Percentiles rank a stretch among this genome's conserved stretches.
These are phyloP conservation scores for Hyposoter didymator DNA, from an alignment of 2,888 invertebrate genomes.

Conservation along the genomic window DNA sequence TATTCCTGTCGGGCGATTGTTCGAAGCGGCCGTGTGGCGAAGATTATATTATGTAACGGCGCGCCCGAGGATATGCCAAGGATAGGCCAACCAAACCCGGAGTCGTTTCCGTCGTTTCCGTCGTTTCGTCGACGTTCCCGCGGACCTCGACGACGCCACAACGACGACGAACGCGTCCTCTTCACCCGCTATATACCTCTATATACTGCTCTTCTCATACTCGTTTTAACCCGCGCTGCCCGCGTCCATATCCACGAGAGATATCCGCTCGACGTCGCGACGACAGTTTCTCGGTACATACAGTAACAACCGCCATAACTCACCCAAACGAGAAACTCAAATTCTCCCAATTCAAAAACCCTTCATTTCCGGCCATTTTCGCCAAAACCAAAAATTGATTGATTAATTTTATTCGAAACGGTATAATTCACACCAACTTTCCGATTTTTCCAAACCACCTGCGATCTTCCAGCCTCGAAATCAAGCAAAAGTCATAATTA, in stretches of 20 bases:
- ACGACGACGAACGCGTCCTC: slow-evolving; percentile 19
- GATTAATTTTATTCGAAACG: background rate
- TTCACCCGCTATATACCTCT: background rate
- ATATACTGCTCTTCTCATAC: background rate
- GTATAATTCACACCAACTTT: background rate
- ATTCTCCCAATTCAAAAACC: background rate
- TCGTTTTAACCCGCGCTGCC: background rate
- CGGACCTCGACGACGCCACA: slow-evolving; percentile 1
- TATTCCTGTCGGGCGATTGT: background rate
- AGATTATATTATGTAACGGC: background rate
- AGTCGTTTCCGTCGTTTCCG: slow-evolving; percentile 12
- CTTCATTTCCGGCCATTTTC: background rate
- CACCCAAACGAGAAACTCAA: background rate
- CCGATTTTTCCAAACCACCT: too few relatives aligned
- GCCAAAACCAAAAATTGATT: background rate
- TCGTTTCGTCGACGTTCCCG: slow-evolving; percentile 2
- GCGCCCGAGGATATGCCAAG: background rate
- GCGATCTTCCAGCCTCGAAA: too few relatives aligned
- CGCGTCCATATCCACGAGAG: background rate
- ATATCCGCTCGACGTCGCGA: slow-evolving; percentile 42
- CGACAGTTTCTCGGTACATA: slow-evolving; percentile 21
- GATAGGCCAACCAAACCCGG: background rate
- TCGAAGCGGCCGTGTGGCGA: background rate
- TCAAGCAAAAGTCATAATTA: background rate
- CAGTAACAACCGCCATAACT: slow-evolving; percentile 23